Percentiles rank a stretch among this genome's conserved stretches.
Conservation (phyloP, 2,113 vertebrate genomes). For the Cyprinus carpio region DNA sequence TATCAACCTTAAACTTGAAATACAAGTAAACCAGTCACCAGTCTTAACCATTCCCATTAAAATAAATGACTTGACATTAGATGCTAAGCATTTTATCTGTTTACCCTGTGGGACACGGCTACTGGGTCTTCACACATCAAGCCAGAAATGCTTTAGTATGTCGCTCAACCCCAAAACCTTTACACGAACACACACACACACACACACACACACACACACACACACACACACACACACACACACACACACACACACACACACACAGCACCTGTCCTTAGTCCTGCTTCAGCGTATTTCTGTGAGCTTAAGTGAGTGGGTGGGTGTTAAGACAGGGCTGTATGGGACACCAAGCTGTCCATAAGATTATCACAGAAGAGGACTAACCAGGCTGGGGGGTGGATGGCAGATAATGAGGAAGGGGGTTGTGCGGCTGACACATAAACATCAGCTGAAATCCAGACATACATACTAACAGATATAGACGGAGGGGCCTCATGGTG, state of each 20-base stretch:
- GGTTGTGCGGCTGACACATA: constrained; percentile 1
- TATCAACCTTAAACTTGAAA: neutral
- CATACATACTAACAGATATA: neutral
- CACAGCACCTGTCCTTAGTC: constrained; percentile 62
- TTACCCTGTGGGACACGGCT: neutral
- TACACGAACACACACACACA: neutral
- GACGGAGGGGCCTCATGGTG: neutral
- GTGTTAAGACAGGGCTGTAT: neutral
- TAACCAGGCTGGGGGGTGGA: constrained; percentile 41
- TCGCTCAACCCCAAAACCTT: constrained; percentile 14
- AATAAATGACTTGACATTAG: neutral
- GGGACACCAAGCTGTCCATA: constrained; percentile 44
- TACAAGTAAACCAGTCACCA: neutral
- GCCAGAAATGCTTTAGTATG: constrained; percentile 3
- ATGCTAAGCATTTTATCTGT: neutral
- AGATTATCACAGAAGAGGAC: constrained; percentile 53
- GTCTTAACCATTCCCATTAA: neutral
- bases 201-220: neutral
- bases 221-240: neutral
- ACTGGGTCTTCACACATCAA: neutral
- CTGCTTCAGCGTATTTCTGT: constrained; percentile 51
- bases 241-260: neutral
- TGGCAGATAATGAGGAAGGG: neutral
- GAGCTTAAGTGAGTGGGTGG: constrained; percentile 12
- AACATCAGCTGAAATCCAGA: constrained; percentile 32